These are phyloP conservation scores for Musca domestica DNA, from an alignment of 1,140 invertebrate genomes.

Conservation along the genomic window DNA sequence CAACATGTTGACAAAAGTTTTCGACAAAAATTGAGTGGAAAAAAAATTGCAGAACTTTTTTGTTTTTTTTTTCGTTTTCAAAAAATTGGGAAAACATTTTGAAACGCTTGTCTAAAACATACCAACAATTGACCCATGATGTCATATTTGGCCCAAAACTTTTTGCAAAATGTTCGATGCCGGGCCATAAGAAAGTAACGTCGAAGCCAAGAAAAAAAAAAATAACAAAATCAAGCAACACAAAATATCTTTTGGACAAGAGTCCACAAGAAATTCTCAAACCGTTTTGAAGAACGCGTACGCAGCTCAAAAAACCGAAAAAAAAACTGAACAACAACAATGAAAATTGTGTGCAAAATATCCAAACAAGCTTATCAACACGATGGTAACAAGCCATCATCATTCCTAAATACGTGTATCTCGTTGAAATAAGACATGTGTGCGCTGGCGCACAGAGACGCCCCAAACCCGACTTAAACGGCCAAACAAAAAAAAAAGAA, in stretches of 20 bases:
- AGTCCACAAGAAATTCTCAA: neutral
- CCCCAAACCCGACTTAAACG: too few relatives aligned
- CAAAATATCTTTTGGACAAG: neutral
- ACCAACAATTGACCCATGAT: conserved; percentile 26
- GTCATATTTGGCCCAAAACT: conserved; percentile 25
- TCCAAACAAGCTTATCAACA: conserved; percentile 22
- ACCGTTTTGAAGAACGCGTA: neutral
- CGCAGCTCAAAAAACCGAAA: neutral
- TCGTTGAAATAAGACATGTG: conserved; percentile 11
- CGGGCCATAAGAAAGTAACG: neutral
- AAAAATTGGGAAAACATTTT: conserved; percentile 23
- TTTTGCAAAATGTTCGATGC: neutral
- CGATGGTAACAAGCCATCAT: conserved; percentile 21
- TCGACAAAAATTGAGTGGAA: neutral
- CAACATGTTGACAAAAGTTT: neutral
- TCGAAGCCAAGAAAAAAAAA: neutral
- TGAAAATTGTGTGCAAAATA: conserved; percentile 16
- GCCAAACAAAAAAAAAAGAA: too few relatives aligned
- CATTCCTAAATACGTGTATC: conserved; percentile 16
- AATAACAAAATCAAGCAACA: conserved; percentile 1
- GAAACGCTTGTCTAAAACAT: conserved; percentile 27
- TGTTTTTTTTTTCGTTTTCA: neutral
- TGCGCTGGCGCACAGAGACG: neutral
- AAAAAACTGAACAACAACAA: conserved; percentile 6
- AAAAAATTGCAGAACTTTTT: neutral